Evolutionary conservation across 2,797 vertebrate genomes (phyloP), one percentile per base, ranked within the genome.

Genomic region (Mareca strepera): DNA sequence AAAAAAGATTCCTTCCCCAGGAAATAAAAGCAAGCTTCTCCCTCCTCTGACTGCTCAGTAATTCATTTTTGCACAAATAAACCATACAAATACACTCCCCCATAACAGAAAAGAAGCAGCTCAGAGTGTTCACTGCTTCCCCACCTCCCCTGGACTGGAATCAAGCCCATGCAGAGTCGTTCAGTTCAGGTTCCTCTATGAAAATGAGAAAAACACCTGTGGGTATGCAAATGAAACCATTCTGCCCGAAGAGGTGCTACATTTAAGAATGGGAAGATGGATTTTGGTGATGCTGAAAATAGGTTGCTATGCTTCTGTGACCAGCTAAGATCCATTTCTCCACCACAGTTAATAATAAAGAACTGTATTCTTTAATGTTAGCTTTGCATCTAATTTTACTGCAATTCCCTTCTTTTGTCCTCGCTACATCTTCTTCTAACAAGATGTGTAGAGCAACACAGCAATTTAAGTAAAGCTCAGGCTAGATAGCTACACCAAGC

Each of bases 1-100:
- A 94, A 75, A 91, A 86, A 86, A 56, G 75, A 88, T 74, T 84
- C 56, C 37, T 93, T 60, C 41, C 68, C 66, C 0, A 2, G 81
- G 60, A 93, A 88, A 90, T 64, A 81, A 84, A 85, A 91, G 44
- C 0, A 1, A 74, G 17, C 28, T 73, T 72, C 70, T 55, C 60
- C 33, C 20, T 14, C 2, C 5, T 76, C 67, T 60, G 17, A 82
- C 16, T 28, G 55, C 80, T 69, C 37, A 83, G 37, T 26, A 82
- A 46, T 50, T 50, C 11, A 64, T 44, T 94, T 91, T 70, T 41
- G 79, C 74, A 17, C 48, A 1, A 76, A 21, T 64, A 62, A 93
- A 73, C 37, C 17, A 79, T 17, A 60, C 11, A 93, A 59, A 84
- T 26, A n/a, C 79, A 53, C 87, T 93, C 86, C 64, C 69, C 10